These are phyloP conservation scores for Microcebus griseorufus DNA, from an alignment of 2,113 vertebrate genomes.

Conservation along the genomic window DNA sequence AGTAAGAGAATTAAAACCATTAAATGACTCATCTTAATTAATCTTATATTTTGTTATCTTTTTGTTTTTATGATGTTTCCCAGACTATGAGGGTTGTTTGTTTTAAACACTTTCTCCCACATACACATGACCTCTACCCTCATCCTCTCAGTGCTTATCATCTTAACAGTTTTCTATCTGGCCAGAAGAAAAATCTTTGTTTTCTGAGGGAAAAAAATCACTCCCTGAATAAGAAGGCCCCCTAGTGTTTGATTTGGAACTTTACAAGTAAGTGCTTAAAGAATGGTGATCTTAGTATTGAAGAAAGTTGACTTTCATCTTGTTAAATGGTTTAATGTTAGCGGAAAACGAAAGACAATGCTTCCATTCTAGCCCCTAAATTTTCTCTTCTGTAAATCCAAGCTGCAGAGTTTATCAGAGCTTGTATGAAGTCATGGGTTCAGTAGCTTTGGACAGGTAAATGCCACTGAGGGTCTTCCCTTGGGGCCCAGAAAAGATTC, in stretches of 20 bases:
- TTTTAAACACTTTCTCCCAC: neutral
- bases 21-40: neutral
- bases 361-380: neutral
- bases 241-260: neutral
- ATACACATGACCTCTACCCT: too few species aligned
- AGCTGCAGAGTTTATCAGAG: neutral
- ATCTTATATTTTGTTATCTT: neutral
- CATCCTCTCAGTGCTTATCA: neutral
- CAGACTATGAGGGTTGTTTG: neutral
- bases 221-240: neutral
- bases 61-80: neutral
- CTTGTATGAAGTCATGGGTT: rapidly evolving
- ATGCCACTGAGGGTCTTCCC: rapidly evolving
- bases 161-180: neutral
- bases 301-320: neutral
- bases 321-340: neutral
- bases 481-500: neutral
- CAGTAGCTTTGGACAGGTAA: neutral
- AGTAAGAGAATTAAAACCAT: neutral
- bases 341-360: neutral
- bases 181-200: neutral
- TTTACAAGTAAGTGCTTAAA: neutral
- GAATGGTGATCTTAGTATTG: too few species aligned
- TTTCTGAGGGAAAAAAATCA: neutral
- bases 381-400: neutral